Evolutionary conservation across 1,140 invertebrate species (phyloP).

Genomic region (Drosophila tristis): DNA sequence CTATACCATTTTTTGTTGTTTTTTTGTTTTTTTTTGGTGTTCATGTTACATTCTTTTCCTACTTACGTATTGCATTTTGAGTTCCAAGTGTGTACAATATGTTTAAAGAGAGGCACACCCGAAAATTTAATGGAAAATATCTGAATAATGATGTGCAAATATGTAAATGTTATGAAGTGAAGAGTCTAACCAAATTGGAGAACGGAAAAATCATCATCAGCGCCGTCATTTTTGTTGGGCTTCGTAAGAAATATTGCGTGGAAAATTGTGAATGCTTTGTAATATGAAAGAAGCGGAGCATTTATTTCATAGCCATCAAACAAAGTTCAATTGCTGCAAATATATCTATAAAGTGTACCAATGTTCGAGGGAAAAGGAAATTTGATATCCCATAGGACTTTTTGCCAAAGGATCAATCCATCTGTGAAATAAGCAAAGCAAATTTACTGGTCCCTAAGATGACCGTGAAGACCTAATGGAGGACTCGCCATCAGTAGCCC

Average conservation of each 20-base stretch:
- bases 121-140: background rate
- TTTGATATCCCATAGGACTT: no score
- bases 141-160: constrained; percentile 23
- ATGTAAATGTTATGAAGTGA: constrained; percentile 37
- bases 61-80: constrained; percentile 36
- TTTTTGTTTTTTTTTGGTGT: constrained; percentile 30
- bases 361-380: no score
- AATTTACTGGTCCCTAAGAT: background rate
- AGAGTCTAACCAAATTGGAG: constrained; percentile 35
- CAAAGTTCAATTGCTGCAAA: background rate
- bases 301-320: background rate
- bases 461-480: background rate
- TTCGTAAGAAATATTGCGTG: background rate
- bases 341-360: background rate
- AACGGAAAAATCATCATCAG: constrained; percentile 27
- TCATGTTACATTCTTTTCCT: constrained; percentile 24
- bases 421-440: background rate
- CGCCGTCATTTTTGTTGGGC: constrained; percentile 19
- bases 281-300: background rate
- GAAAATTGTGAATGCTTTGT: background rate
- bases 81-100: constrained; percentile 24
- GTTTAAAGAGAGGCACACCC: background rate
- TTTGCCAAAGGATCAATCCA: no score
- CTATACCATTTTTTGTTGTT: constrained; percentile 29
- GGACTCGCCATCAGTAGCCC: background rate